Evolutionary conservation across 2,113 vertebrate species (phyloP).

Genomic region (Lampris megalopsis): DNA sequence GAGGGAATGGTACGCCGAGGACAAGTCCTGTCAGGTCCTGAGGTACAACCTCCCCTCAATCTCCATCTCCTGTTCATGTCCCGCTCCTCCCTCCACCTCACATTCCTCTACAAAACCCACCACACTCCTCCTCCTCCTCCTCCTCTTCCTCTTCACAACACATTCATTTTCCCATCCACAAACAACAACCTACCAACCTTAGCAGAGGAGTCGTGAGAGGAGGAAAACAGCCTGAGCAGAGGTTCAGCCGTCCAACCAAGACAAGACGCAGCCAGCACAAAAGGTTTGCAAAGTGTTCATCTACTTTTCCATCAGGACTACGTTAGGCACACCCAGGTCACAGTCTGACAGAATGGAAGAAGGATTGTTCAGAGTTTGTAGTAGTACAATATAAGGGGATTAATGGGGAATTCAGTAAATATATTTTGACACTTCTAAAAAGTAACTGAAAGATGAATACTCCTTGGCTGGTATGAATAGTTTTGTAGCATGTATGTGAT

Average conservation of each 20-base stretch:
- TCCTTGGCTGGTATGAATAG: background rate
- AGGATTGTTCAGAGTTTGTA: slow-evolving; percentile 10
- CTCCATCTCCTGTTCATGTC: background rate
- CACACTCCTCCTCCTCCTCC: background rate
- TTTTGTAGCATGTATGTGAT: background rate
- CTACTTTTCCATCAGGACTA: background rate
- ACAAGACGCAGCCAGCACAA: background rate
- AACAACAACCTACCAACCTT: slow-evolving; percentile 29
- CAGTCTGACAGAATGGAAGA: background rate
- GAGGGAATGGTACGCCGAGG: slow-evolving; percentile 20
- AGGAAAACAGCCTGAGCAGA: background rate
- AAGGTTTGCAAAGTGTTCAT: slow-evolving; percentile 50
- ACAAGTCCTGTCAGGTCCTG: slow-evolving; percentile 73
- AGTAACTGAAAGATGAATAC: background rate
- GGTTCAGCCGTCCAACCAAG: slow-evolving; percentile 7
- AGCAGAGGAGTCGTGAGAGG: background rate
- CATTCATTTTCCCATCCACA: slow-evolving; percentile 4
- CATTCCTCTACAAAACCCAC: slow-evolving; percentile 74
- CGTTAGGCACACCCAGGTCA: background rate
- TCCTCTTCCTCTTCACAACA: background rate
- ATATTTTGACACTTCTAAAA: slow-evolving; percentile 6
- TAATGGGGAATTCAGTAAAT: slow-evolving; percentile 17
- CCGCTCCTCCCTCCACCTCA: slow-evolving; percentile 57
- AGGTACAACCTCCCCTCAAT: slow-evolving; percentile 23
- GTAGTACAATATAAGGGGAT: slow-evolving; percentile 25